Conservation (phyloP, 2,797 vertebrate species). For the Hapalemur alaotrensis region DNA sequence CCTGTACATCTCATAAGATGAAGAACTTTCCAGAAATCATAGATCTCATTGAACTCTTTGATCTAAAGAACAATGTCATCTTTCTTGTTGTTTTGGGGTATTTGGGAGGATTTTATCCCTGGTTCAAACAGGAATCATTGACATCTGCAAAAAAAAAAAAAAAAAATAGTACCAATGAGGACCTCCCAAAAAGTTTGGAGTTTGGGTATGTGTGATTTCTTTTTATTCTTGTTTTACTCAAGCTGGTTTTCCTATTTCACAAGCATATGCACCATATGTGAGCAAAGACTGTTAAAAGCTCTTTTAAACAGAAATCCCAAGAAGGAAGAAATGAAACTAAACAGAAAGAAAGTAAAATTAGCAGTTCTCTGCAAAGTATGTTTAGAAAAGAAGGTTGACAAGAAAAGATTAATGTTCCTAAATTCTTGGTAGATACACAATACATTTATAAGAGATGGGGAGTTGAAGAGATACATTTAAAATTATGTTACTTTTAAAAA, state of each 20-base stretch:
- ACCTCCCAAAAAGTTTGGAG: conserved; percentile 72
- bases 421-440: conserved; percentile 47
- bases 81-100: conserved; percentile 49
- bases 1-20: conserved; percentile 22
- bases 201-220: conserved; percentile 64
- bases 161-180: neutral
- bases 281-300: conserved; percentile 60
- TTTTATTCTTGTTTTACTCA: conserved; percentile 75
- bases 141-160: neutral
- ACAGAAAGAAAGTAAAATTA: conserved; percentile 73
- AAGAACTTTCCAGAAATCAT: conserved; percentile 18
- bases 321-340: conserved; percentile 70
- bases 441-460: neutral
- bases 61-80: conserved; percentile 47
- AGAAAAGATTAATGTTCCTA: conserved; percentile 38
- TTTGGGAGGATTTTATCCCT: conserved; percentile 31
- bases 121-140: conserved; percentile 41
- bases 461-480: conserved; percentile 49
- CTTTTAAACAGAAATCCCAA: conserved; percentile 57
- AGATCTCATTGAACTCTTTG: neutral
- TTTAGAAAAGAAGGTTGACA: conserved; percentile 56
- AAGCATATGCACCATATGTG: conserved; percentile 53
- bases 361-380: conserved; percentile 31
- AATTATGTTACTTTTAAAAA: conserved; percentile 46
- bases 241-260: conserved; percentile 51